Evolutionary conservation across 1,140 invertebrate species (phyloP), one percentile per base, ranked within the genome.

Genomic region (Drosophila bocqueti): DNA sequence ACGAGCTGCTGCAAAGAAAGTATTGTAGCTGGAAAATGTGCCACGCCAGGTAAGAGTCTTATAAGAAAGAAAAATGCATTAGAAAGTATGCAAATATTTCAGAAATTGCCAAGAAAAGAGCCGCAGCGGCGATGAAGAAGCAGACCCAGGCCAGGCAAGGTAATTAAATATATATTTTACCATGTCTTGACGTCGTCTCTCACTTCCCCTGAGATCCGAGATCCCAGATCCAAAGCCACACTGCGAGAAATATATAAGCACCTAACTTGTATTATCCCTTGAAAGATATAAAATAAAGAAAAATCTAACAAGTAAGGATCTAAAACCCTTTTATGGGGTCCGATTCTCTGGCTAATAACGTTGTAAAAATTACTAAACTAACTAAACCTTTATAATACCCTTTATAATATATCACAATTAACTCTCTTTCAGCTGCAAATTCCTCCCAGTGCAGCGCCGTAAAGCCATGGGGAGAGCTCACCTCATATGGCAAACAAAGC

Each of bases 61-160:
- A 26, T 40, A 40, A 7, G 38, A 49, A 24, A 42, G 59, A 38
- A 49, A 76, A 76, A 60, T 71, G 84, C 85, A 89, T 89, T 89
- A 85, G 85, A 89, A 89, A 89, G 85, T 89, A 89, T 89, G 85
- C 85, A 90, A 90, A 90, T 85, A 91, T 82, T 90, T 85, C 49
- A 76, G 63, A 65, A 83, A 87, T 72, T 85, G 79, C 63, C 59
- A 63, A 71, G 54, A 72, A 64, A 78, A 67, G 18, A 36, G 11
- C 45, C 42, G 52, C 58, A 9, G 4, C 3, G 46, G 24, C 46
- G 15, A n/a, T 8, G 49, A 34, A 52, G 49, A 52, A 34, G 38
- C 38, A 40, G 46, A 38, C 34, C 47, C 55, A 50, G 18, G 38
- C 31, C 68, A 65, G 57, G 50, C 42, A 38, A 79, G 76, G 83